A percentile compares a stretch with the other conserved stretches of the same genome.
Evolutionary conservation across 2,797 vertebrate genomes (phyloP).

Genomic region (Aphelocoma californica): DNA sequence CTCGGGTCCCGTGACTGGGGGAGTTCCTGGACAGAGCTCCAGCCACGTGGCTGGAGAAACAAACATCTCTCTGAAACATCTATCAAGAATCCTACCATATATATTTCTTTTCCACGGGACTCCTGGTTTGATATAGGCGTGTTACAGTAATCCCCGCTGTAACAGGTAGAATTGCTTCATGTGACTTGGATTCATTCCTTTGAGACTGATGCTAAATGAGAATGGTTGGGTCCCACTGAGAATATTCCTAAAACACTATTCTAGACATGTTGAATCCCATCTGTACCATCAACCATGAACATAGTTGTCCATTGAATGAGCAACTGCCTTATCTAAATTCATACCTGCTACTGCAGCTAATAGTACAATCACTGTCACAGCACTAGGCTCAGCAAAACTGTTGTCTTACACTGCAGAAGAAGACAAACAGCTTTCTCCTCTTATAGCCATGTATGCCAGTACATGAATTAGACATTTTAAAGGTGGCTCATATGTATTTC

Average conservation of each 20-base stretch:
- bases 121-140: too few species aligned
- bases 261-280: neutral
- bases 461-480: neutral
- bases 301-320: neutral
- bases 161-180: neutral
- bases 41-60: too few species aligned
- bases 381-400: neutral
- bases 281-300: neutral
- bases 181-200: neutral
- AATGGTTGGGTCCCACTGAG: neutral
- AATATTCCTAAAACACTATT: neutral
- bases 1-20: too few species aligned
- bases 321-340: neutral
- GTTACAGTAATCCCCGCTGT: too few species aligned
- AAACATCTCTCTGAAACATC: too few species aligned
- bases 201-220: neutral
- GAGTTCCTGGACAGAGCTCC: too few species aligned
- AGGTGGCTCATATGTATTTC: neutral
- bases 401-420: neutral
- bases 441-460: neutral
- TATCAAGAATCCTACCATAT: too few species aligned
- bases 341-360: neutral
- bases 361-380: neutral
- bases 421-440: neutral
- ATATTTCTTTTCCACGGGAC: too few species aligned